Base-by-base conservation (phyloP, 2,888 invertebrate species). In the Chalcis sispes region DNA sequence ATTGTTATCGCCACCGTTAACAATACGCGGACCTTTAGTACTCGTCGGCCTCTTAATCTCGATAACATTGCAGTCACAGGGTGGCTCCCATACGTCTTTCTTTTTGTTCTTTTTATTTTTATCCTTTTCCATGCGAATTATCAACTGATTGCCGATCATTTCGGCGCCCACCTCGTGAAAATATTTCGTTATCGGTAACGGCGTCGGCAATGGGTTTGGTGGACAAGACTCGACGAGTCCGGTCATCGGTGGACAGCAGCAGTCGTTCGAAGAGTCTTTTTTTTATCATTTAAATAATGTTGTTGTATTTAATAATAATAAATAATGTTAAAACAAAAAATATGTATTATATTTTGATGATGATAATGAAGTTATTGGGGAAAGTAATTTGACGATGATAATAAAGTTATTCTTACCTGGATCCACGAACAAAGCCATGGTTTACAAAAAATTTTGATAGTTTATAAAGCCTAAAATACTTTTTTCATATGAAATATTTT, bases 141-240 rank as follows among this genome's bases (percentile, higher is more conserved):
- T 92, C 18, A 93, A 88, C 82, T 92, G 91, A 83, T 93, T 93
- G 50, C 92, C 92, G 64, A 93, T 91, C 89, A 93, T 92, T 42
- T 90, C 90, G 1, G 93, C 93, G 0, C 92, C 92, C 52, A 93
- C 93, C 88, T 93, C 93, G 87, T 93, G 92, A 80, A 91, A 92
- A 46, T 90, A 90, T 88, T 90, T 72, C n/a, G 83, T 64, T 50
- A 5, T 74, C 48, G 54, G 13, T 25, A 2, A 36, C 67, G 56
- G 1, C 56, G 42, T 2, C 59, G 20, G 25, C 69, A 25, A 0
- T 29, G n/a, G n/a, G n/a, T n/a, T 42, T 2, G 76, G 62, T 1
- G 64, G 52, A 65, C 56, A 56, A 0, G 36, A 1, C 0, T 75
- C 52, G 0, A 27, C 10, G 0, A 25, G 13, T 1, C 25, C 42